phyloP scores from a whole-genome alignment of 2,797 vertebrate species.

The Rallus crepitans region DNA sequence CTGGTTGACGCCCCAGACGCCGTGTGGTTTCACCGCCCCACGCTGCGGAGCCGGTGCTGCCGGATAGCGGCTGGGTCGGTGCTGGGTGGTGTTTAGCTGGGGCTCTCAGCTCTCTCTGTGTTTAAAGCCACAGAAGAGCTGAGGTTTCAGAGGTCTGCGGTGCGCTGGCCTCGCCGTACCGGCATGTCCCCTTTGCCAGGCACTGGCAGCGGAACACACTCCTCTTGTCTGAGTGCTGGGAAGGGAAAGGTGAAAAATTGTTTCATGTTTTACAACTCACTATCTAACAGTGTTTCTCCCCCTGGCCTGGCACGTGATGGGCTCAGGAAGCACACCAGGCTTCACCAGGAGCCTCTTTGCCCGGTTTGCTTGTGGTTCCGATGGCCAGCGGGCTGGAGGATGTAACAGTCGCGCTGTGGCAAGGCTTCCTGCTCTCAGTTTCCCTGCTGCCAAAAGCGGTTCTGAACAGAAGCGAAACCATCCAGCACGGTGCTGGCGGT shows the following conservation, averaged over 20 bases:
- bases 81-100: no score
- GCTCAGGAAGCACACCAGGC: background rate
- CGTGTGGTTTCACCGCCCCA: fast-evolving
- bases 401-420: fast-evolving
- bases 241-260: background rate
- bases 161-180: background rate
- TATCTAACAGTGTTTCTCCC: background rate
- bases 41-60: background rate
- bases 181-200: background rate
- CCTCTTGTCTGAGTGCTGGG: background rate
- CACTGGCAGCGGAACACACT: background rate
- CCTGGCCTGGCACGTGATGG: fast-evolving
- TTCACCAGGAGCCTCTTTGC: background rate
- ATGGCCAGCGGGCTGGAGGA: background rate
- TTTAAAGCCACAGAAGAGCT: background rate
- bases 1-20: background rate
- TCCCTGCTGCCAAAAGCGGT: background rate
- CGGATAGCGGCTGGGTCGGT: fast-evolving
- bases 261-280: background rate
- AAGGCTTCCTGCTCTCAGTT: background rate
- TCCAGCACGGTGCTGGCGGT: fast-evolving
- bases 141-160: background rate
- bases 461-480: background rate
- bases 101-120: background rate
- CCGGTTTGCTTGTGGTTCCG: background rate